phyloP scores from a whole-genome alignment of 2,113 vertebrate species.

The Spea multiplicata region DNA sequence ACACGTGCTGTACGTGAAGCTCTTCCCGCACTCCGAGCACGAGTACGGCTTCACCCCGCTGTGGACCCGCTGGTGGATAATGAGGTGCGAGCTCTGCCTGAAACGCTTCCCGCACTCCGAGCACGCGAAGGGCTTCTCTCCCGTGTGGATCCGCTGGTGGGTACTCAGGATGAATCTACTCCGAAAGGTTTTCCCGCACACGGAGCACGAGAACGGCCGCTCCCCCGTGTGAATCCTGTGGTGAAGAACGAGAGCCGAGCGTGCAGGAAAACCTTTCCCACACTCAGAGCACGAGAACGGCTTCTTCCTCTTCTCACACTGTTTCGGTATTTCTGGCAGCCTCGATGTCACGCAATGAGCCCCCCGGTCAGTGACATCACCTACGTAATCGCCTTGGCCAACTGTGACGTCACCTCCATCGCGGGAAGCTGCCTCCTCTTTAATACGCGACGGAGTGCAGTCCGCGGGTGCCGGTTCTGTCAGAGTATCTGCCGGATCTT shows the following conservation, averaged over 20 bases:
- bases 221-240: slow-evolving; percentile 15
- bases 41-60: background rate
- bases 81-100: background rate
- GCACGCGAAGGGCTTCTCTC: slow-evolving; percentile 53
- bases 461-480: background rate
- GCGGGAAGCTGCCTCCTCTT: background rate
- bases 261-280: background rate
- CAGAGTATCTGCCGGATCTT: background rate
- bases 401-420: background rate
- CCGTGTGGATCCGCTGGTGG: slow-evolving; percentile 53
- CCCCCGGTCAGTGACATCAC: background rate
- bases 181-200: slow-evolving; percentile 27
- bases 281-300: slow-evolving; percentile 3
- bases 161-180: slow-evolving; percentile 43
- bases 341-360: background rate
- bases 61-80: background rate
- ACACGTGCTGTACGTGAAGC: slow-evolving; percentile 50
- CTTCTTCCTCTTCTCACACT: background rate
- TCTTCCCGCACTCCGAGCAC: slow-evolving; percentile 43
- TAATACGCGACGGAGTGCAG: background rate
- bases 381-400: too few relatives aligned
- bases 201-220: slow-evolving; percentile 12
- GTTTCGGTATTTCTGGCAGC: background rate
- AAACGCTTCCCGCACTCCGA: background rate
- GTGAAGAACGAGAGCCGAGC: slow-evolving; percentile 2